A percentile compares a stretch with the other conserved stretches of the same genome.
These are phyloP conservation scores for Pygocentrus nattereri DNA, from an alignment of 2,797 vertebrate genomes.

Conservation along the genomic window DNA sequence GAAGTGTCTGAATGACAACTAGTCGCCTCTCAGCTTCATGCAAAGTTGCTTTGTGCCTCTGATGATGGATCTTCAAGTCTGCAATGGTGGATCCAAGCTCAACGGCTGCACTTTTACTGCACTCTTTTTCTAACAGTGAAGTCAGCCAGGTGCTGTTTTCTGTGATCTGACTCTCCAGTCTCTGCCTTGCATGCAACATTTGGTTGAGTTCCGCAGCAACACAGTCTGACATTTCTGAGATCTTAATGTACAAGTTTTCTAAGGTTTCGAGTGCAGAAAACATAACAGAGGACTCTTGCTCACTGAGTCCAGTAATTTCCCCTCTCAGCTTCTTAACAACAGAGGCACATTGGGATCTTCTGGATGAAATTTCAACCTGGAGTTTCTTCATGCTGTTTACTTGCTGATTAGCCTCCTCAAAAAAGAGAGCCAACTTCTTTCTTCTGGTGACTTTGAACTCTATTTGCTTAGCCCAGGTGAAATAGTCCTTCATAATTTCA, in stretches of 20 bases:
- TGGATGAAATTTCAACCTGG: constrained; percentile 76
- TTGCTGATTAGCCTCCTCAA: constrained; percentile 82
- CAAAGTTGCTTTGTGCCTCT: constrained; percentile 69
- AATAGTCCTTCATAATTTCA: constrained; percentile 77
- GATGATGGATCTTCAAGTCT: constrained; percentile 73
- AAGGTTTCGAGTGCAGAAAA: constrained; percentile 72
- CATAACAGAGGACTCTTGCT: constrained; percentile 69
- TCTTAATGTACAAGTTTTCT: constrained; percentile 78
- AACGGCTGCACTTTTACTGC: constrained; percentile 61
- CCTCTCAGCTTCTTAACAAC: constrained; percentile 75
- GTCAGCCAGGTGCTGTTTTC: constrained; percentile 79
- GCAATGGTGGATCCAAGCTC: constrained; percentile 65
- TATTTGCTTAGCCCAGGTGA: constrained; percentile 82
- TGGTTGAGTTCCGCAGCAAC: constrained; percentile 80
- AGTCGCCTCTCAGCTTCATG: constrained; percentile 77
- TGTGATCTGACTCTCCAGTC: constrained; percentile 75
- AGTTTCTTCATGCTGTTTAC: constrained; percentile 80
- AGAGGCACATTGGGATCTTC: constrained; percentile 69
- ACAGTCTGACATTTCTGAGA: constrained; percentile 76
- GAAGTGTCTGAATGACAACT: constrained; percentile 69
- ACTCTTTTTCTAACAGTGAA: constrained; percentile 67
- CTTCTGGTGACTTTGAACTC: constrained; percentile 70
- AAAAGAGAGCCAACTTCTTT: constrained; percentile 82
- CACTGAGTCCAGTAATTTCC: constrained; percentile 60
- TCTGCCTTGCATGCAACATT: constrained; percentile 79